These are phyloP conservation scores for Lepidiolamprologus cunningtoni DNA, from an alignment of 2,113 vertebrate genomes.

Conservation along the genomic window DNA sequence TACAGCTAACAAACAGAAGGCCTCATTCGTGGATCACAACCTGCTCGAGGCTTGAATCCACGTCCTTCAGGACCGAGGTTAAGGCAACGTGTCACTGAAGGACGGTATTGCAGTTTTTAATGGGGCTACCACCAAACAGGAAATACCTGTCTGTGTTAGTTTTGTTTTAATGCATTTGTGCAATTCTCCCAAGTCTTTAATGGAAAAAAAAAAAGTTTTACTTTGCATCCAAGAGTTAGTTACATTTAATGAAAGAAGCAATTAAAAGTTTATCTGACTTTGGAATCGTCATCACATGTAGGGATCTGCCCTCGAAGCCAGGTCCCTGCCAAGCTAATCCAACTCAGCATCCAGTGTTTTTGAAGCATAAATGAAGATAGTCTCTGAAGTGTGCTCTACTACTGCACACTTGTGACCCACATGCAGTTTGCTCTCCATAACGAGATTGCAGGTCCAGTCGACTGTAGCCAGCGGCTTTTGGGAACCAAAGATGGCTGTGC, in stretches of 20 bases:
- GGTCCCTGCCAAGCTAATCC: slow-evolving; percentile 47
- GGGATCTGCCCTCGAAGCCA: slow-evolving; percentile 22
- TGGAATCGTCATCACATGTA: slow-evolving; percentile 31
- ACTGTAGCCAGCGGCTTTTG: slow-evolving; percentile 55
- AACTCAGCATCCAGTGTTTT: slow-evolving; percentile 72
- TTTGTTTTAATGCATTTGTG: slow-evolving; percentile 36
- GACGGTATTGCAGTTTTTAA: slow-evolving; percentile 20
- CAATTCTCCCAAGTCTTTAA: slow-evolving; percentile 61
- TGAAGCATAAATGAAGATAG: slow-evolving; percentile 77
- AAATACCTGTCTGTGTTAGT: slow-evolving; percentile 6
- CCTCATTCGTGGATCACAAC: slow-evolving; percentile 1
- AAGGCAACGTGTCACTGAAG: slow-evolving; percentile 11
- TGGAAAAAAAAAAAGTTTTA: slow-evolving; percentile 2
- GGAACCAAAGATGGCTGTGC: slow-evolving; percentile 74
- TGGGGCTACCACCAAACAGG: slow-evolving; percentile 1
- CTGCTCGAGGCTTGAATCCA: background rate
- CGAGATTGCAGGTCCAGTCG: slow-evolving; percentile 34
- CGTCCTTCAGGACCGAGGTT: slow-evolving; percentile 13
- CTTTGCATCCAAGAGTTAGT: slow-evolving; percentile 34
- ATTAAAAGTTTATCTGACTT: slow-evolving; percentile 23
- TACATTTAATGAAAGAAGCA: slow-evolving; percentile 19
- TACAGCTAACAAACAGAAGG: slow-evolving; percentile 6
- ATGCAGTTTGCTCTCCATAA: slow-evolving; percentile 34
- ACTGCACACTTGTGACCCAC: slow-evolving; percentile 36
- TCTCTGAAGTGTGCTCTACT: slow-evolving; percentile 61